Conservation (phyloP, 2,888 invertebrate species). For the Leucophenga maculata region DNA sequence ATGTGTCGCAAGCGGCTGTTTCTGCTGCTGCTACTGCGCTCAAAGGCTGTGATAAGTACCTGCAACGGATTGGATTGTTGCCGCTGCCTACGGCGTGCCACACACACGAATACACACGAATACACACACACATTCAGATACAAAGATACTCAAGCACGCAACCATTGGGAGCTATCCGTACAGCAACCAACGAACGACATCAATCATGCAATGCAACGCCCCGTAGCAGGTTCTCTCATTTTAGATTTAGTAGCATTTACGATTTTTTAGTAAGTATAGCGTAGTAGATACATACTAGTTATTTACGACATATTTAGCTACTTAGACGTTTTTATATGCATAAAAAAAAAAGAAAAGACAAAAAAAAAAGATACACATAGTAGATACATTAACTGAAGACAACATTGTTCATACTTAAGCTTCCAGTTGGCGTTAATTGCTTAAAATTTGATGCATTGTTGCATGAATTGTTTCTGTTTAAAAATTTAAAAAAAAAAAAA, state of each 20-base stretch:
- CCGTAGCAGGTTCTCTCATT: conserved; percentile 39
- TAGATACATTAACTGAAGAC: too few relatives aligned
- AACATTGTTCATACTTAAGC: conserved; percentile 1
- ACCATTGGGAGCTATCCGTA: conserved; percentile 20
- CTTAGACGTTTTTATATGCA: conserved; percentile 20
- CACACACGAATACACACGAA: conserved; percentile 23
- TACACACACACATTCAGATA: conserved; percentile 6
- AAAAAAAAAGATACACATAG: not conserved
- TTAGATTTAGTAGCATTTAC: conserved; percentile 63
- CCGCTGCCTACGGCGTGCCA: conserved; percentile 39
- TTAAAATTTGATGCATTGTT: too few relatives aligned
- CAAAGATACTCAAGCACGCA: conserved; percentile 35
- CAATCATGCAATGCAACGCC: conserved; percentile 20
- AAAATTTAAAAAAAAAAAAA: too few relatives aligned
- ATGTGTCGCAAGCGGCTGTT: not conserved
- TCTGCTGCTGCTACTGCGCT: conserved; percentile 56
- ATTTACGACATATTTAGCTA: conserved; percentile 1
- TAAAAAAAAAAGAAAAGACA: conserved; percentile 27
- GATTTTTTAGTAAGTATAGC: conserved; percentile 42
- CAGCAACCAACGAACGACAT: conserved; percentile 32
- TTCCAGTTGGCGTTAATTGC: too few relatives aligned
- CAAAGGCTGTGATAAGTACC: conserved; percentile 71
- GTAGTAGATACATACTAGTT: conserved; percentile 6
- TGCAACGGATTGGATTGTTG: conserved; percentile 49
- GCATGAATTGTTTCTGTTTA: too few relatives aligned